Conservation (phyloP, 2,888 invertebrate genomes). For the Dolomedes plantarius region DNA sequence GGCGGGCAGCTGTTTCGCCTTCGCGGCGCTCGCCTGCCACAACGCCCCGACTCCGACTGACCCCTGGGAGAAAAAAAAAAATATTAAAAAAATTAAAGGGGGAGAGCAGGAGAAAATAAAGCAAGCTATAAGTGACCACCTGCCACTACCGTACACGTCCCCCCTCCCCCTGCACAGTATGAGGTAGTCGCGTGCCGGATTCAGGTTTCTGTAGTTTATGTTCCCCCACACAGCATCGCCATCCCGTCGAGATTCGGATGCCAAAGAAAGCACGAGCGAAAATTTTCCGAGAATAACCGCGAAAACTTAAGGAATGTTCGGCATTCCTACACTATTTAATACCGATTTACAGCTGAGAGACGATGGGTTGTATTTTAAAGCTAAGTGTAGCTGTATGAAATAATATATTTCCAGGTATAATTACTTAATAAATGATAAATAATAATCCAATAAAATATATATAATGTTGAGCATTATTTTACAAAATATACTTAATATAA, state of each 20-base stretch:
- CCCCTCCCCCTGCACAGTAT: constrained; percentile 15
- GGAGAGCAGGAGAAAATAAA: constrained; percentile 18
- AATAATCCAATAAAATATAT: too few relatives aligned
- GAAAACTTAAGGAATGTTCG: too few relatives aligned
- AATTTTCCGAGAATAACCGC: too few relatives aligned
- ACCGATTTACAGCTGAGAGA: too few relatives aligned
- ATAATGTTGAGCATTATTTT: too few relatives aligned
- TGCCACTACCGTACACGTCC: constrained; percentile 53
- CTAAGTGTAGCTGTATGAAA: too few relatives aligned
- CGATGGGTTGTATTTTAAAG: too few relatives aligned
- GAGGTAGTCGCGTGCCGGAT: constrained; percentile 67
- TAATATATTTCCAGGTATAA: too few relatives aligned
- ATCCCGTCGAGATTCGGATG: not conserved
- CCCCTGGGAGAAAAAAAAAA: constrained; percentile 17
- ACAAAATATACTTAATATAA: too few relatives aligned
- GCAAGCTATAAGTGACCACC: constrained; percentile 52
- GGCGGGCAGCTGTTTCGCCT: constrained; percentile 61
- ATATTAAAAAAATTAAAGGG: constrained; percentile 13
- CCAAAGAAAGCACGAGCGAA: not conserved
- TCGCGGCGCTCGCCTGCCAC: not conserved
- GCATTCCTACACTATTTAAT: too few relatives aligned
- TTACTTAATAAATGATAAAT: too few relatives aligned
- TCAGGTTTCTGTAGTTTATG: constrained; percentile 26
- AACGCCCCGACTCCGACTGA: constrained; percentile 34
- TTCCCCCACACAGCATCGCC: not conserved